phyloP scores from a whole-genome alignment of 1,140 invertebrate genomes.

The Hycleus cichorii region DNA sequence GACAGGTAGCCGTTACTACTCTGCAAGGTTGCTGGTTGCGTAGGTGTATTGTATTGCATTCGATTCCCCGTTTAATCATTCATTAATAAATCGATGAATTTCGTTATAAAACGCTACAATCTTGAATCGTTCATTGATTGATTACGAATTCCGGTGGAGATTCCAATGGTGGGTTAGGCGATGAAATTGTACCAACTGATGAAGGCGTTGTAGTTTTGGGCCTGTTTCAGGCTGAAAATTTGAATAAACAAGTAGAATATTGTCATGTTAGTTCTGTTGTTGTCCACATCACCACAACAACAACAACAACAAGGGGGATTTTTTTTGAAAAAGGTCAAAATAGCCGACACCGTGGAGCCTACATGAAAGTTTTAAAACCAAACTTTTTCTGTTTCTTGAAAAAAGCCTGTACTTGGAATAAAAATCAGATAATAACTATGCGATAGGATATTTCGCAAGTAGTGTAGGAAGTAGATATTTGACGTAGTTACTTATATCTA shows the following conservation, averaged over 20 bases:
- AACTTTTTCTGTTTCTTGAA: slow-evolving; percentile 3
- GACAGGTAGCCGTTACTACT: slow-evolving; percentile 13
- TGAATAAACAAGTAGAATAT: too few relatives aligned
- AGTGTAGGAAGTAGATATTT: slow-evolving; percentile 22
- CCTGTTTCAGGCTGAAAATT: too few relatives aligned
- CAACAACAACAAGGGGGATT: too few relatives aligned
- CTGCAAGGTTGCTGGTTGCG: slow-evolving; percentile 2
- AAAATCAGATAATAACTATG: slow-evolving; percentile 6
- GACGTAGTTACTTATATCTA: slow-evolving; percentile 18
- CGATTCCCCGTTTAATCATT: too few relatives aligned
- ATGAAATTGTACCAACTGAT: not conserved
- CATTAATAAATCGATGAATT: too few relatives aligned
- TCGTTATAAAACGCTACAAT: too few relatives aligned
- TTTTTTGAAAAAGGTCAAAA: slow-evolving; percentile 7
- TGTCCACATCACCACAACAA: too few relatives aligned
- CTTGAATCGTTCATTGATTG: not conserved
- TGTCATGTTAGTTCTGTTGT: too few relatives aligned
- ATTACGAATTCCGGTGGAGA: not conserved
- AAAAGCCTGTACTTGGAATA: slow-evolving; percentile 6
- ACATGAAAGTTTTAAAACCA: not conserved
- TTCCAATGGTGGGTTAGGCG: not conserved
- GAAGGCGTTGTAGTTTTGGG: too few relatives aligned
- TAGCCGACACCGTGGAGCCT: slow-evolving; percentile 2
- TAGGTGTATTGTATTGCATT: too few relatives aligned
- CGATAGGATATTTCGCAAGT: slow-evolving; percentile 15